These are phyloP conservation scores for Eumerus sabulonum DNA, from an alignment of 2,888 invertebrate genomes.

Conservation along the genomic window DNA sequence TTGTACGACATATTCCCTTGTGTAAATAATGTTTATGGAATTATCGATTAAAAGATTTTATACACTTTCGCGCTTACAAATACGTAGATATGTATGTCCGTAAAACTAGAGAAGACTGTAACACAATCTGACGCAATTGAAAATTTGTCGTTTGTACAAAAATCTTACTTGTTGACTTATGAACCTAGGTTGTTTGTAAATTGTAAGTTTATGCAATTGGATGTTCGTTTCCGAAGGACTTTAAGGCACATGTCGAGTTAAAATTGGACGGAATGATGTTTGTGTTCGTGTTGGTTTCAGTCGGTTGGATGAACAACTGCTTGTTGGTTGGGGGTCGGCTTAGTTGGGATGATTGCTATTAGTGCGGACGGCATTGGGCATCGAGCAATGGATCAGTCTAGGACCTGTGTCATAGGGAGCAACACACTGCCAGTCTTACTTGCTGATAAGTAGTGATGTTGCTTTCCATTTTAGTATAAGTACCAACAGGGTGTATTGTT, in stretches of 20 bases:
- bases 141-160: conserved; percentile 54
- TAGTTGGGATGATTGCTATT: conserved; percentile 36
- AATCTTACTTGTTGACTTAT: conserved; percentile 48
- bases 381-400: conserved; percentile 32
- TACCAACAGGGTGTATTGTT: conserved; percentile 67
- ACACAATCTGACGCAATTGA: conserved; percentile 49
- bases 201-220: conserved; percentile 64
- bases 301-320: conserved; percentile 29
- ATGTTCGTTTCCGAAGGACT: conserved; percentile 19
- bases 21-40: background rate
- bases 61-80: background rate
- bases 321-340: conserved; percentile 23
- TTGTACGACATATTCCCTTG: conserved; percentile 41
- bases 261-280: conserved; percentile 19
- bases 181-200: conserved; percentile 31
- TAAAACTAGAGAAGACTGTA: conserved; percentile 24
- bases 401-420: conserved; percentile 50
- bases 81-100: conserved; percentile 26
- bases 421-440: conserved; percentile 57
- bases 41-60: conserved; percentile 16
- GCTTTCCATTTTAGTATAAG: conserved; percentile 37
- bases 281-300: conserved; percentile 43
- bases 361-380: conserved; percentile 22
- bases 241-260: conserved; percentile 44
- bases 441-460: conserved; percentile 41